Conservation (phyloP, 2,888 invertebrate species). For the Norana najaformis region DNA sequence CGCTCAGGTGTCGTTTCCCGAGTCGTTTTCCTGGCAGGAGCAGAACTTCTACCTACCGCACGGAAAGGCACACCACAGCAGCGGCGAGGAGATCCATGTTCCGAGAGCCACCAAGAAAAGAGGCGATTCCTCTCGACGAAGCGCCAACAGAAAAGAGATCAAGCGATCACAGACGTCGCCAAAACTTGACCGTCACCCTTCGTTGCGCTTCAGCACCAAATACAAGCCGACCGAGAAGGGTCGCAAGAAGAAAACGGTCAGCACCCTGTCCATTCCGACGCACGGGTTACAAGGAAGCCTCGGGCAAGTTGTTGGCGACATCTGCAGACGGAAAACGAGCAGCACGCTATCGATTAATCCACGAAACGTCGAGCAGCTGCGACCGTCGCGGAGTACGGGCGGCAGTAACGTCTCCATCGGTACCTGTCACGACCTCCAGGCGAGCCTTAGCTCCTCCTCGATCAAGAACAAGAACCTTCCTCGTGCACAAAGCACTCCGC, state of each 20-base stretch:
- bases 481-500: background rate
- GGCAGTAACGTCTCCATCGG: conserved; percentile 28
- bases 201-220: conserved; percentile 26
- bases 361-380: background rate
- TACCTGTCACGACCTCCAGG: conserved; percentile 28
- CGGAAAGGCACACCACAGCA: background rate
- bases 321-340: background rate
- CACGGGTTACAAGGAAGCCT: background rate
- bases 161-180: conserved; percentile 23
- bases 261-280: conserved; percentile 8
- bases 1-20: conserved; percentile 25
- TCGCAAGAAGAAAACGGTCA: background rate
- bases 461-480: conserved; percentile 9
- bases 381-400: background rate
- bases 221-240: background rate
- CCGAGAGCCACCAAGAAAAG: background rate
- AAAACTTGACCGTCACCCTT: conserved; percentile 28
- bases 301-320: background rate
- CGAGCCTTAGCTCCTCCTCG: conserved; percentile 15
- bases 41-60: background rate
- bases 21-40: conserved; percentile 26
- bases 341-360: background rate
- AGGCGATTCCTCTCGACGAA: conserved; percentile 16
- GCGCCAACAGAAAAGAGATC: conserved; percentile 14
- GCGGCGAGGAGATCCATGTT: conserved; percentile 24